phyloP scores from a whole-genome alignment of 2,113 vertebrate genomes.

The Meriones unguiculatus region DNA sequence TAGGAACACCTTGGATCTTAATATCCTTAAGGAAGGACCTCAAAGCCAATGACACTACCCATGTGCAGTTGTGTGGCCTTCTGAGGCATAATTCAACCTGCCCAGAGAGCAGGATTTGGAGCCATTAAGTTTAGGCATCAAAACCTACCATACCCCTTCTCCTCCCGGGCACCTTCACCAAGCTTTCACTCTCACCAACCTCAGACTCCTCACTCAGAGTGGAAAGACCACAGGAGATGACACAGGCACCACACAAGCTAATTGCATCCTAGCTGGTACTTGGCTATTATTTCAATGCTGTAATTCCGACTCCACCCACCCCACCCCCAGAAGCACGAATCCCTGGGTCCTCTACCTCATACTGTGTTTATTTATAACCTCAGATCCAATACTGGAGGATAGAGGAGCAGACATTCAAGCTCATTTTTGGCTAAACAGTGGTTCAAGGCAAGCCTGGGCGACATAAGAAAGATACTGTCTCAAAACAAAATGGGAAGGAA shows the following conservation, averaged over 20 bases:
- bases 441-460: neutral
- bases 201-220: neutral
- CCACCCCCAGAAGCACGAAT: neutral
- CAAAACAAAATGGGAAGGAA: too few species aligned
- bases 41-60: neutral
- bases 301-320: too few species aligned
- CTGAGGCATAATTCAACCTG: neutral
- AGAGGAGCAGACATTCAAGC: neutral
- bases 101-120: neutral
- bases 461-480: neutral
- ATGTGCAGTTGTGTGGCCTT: neutral
- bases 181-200: too few species aligned
- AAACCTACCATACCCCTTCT: neutral
- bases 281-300: neutral
- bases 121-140: neutral
- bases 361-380: neutral
- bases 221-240: neutral
- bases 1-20: neutral
- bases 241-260: neutral
- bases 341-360: neutral
- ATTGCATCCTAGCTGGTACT: rapidly evolving
- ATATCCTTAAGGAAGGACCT: neutral
- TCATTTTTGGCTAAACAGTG: neutral
- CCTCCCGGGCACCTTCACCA: neutral
- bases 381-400: too few species aligned